These are phyloP conservation scores for Steinernema khuongi DNA, from an alignment of 1,140 invertebrate genomes.

Conservation along the genomic window DNA sequence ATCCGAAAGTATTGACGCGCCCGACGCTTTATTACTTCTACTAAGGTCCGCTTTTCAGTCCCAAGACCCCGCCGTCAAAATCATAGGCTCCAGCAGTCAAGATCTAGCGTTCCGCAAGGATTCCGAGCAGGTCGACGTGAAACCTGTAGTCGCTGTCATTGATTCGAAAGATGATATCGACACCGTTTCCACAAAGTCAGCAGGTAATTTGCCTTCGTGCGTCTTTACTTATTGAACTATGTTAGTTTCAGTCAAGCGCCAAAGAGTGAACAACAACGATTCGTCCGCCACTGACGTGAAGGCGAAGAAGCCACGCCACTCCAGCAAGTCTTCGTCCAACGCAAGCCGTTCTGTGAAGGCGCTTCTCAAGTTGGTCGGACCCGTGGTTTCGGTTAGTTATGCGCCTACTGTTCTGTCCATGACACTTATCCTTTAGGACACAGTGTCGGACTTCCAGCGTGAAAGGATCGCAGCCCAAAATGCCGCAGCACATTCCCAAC, in stretches of 20 bases:
- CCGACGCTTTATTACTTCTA: too few species aligned
- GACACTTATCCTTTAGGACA: slow-evolving; percentile 21
- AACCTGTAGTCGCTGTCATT: too few species aligned
- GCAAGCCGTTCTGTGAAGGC: slow-evolving; percentile 20
- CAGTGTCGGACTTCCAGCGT: slow-evolving; percentile 37
- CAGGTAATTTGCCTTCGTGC: too few species aligned
- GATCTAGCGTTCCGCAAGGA: too few species aligned
- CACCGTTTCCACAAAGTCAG: neutral
- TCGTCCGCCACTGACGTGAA: neutral
- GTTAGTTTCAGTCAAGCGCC: slow-evolving; percentile 21
- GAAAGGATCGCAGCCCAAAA: slow-evolving; percentile 34
- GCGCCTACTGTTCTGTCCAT: neutral
- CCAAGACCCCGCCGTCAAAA: slow-evolving; percentile 35
- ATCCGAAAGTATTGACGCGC: too few species aligned
- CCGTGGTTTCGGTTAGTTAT: slow-evolving; percentile 28
- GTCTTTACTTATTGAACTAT: neutral
- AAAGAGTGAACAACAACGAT: neutral
- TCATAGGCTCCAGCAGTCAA: slow-evolving; percentile 19
- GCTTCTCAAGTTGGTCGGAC: slow-evolving; percentile 30
- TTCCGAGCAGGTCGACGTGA: too few species aligned
- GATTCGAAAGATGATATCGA: neutral
- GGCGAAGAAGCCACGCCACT: slow-evolving; percentile 28
- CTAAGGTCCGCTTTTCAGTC: slow-evolving; percentile 22
- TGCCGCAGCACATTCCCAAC: slow-evolving; percentile 38
- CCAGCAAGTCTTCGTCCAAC: slow-evolving; percentile 15